A percentile compares a stretch with the other conserved stretches of the same genome.
phyloP scores from a whole-genome alignment of 2,797 vertebrate genomes.

The Dendrocincla tyrannina region DNA sequence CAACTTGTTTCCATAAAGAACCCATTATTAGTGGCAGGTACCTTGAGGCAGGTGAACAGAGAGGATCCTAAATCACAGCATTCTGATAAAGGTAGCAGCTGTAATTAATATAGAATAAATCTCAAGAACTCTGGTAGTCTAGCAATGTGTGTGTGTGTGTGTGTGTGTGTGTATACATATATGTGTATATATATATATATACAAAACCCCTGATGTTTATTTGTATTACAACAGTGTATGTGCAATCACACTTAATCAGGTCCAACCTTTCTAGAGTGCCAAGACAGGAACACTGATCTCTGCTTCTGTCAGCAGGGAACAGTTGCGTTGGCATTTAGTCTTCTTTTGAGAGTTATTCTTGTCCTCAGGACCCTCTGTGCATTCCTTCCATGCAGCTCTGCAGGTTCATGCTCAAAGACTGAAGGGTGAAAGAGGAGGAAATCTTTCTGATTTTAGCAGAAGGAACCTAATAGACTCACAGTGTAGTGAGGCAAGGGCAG shows the following conservation, averaged over 20 bases:
- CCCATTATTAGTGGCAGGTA: neutral
- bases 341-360: neutral
- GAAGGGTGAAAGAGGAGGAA: constrained; percentile 50
- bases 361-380: neutral
- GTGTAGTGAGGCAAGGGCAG: neutral
- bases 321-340: neutral
- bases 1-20: neutral
- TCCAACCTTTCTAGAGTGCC: neutral
- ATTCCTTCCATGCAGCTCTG: neutral
- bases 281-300: neutral
- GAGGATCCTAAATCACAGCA: neutral
- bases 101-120: neutral
- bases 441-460: constrained; percentile 42
- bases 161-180: neutral
- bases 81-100: neutral
- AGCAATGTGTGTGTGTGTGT: neutral
- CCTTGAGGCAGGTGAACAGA: neutral
- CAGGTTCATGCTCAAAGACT: constrained; percentile 47
- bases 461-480: constrained; percentile 31
- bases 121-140: neutral
- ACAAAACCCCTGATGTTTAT: neutral
- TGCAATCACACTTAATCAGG: neutral
- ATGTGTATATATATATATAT: neutral
- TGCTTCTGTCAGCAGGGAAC: neutral
- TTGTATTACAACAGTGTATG: neutral